Percentiles rank a stretch among this genome's conserved stretches.
These are phyloP conservation scores for Metopolophium dirhodum DNA, from an alignment of 1,140 invertebrate species.

Conservation along the genomic window DNA sequence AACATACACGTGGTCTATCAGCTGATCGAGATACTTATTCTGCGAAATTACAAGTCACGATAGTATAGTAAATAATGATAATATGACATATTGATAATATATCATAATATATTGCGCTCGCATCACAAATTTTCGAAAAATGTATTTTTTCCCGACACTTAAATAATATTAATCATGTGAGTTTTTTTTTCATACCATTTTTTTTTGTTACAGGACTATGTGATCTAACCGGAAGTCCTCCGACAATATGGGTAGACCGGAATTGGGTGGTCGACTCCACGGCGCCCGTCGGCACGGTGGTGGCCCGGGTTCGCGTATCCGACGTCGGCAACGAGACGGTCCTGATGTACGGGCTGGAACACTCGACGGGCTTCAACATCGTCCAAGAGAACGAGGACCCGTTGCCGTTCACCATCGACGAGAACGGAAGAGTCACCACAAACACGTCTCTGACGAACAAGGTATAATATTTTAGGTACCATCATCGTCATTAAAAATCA, in stretches of 20 bases:
- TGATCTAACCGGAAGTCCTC: conserved; percentile 62
- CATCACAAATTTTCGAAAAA: neutral
- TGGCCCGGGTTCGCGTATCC: conserved; percentile 68
- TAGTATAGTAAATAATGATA: no score
- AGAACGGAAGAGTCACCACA: conserved; percentile 72
- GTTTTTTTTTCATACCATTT: neutral
- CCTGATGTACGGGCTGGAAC: conserved; percentile 71
- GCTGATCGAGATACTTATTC: no score
- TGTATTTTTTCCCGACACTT: neutral
- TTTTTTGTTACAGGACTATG: conserved; percentile 23
- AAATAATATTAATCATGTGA: neutral
- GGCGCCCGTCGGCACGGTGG: conserved; percentile 70
- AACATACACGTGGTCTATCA: no score
- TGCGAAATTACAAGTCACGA: no score
- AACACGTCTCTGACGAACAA: conserved; percentile 73
- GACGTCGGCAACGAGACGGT: conserved; percentile 66
- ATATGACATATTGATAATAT: no score
- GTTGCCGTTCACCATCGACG: conserved; percentile 74
- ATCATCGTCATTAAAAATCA: conserved; percentile 1
- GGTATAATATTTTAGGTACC: conserved; percentile 63
- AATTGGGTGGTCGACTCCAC: conserved; percentile 73
- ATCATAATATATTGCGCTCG: no score
- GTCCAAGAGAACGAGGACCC: conserved; percentile 62
- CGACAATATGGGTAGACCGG: conserved; percentile 68
- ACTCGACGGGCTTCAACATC: conserved; percentile 62